phyloP scores from a whole-genome alignment of 35 echinoderm and acorn worm species.

The Apostichopus japonicus region DNA sequence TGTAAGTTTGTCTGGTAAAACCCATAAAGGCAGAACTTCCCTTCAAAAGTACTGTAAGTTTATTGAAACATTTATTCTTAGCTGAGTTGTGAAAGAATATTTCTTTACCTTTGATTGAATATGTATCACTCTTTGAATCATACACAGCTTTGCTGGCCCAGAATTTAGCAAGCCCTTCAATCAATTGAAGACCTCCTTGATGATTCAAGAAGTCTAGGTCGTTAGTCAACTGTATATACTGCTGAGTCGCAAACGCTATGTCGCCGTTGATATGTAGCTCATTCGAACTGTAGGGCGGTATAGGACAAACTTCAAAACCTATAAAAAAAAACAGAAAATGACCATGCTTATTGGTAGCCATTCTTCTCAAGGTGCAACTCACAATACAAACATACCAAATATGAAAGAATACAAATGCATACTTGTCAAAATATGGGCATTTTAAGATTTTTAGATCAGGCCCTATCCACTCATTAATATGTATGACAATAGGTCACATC shows the following conservation, averaged over 20 bases:
- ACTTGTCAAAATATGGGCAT: too few species aligned
- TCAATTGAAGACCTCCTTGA: slow-evolving; percentile 70
- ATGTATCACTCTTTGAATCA: slow-evolving; percentile 43
- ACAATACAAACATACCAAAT: too few species aligned
- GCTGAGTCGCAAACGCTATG: slow-evolving; percentile 87
- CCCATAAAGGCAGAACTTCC: too few species aligned
- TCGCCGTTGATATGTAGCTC: slow-evolving; percentile 96
- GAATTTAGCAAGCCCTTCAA: slow-evolving; percentile 72
- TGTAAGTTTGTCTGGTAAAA: too few species aligned
- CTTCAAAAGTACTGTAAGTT: too few species aligned
- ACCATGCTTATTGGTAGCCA: not conserved
- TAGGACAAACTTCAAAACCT: slow-evolving; percentile 95
- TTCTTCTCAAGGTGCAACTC: too few species aligned
- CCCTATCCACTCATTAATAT: too few species aligned
- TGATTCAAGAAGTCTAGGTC: slow-evolving; percentile 73
- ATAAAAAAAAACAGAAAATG: not conserved
- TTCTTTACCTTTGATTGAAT: slow-evolving; percentile 77
- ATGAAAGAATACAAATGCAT: too few species aligned
- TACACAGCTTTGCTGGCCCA: slow-evolving; percentile 70
- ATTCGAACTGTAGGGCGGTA: slow-evolving; percentile 52
- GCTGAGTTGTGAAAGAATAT: too few species aligned
- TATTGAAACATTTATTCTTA: too few species aligned
- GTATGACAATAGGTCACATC: too few species aligned
- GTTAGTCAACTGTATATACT: slow-evolving; percentile 74
- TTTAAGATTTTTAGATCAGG: too few species aligned